A percentile compares a stretch with the other conserved stretches of the same genome.
These are phyloP conservation scores for Zoanthus sociatus DNA, from an alignment of 92 coral and sea anemone genomes.

Conservation along the genomic window DNA sequence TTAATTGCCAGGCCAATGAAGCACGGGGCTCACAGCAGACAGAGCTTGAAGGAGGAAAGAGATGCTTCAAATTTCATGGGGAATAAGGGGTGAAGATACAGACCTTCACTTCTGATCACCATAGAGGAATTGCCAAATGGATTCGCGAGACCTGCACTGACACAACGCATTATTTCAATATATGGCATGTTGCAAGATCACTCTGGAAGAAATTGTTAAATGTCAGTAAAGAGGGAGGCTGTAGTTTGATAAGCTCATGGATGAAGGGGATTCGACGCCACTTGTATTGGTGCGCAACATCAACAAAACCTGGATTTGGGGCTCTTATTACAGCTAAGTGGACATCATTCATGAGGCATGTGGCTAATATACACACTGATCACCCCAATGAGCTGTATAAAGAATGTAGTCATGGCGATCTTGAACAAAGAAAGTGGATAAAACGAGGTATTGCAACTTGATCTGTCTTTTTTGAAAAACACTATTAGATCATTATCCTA, in stretches of 20 bases:
- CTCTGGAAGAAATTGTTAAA: not conserved
- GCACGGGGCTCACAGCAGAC: not conserved
- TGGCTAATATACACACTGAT: conserved; percentile 36
- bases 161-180: not conserved
- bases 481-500: too few species aligned
- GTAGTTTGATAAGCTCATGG: not conserved
- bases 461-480: too few species aligned
- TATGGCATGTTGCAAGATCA: conserved; percentile 20
- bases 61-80: not conserved
- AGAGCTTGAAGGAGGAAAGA: not conserved
- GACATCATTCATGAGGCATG: conserved; percentile 48
- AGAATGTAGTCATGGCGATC: conserved; percentile 18
- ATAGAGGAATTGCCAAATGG: not conserved
- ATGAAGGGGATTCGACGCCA: conserved; percentile 41
- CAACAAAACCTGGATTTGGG: conserved; percentile 27
- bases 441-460: conserved; percentile 20
- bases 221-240: not conserved
- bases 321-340: conserved; percentile 40
- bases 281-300: conserved; percentile 47
- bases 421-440: conserved; percentile 44
- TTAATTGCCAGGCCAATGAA: not conserved
- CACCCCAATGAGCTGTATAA: conserved; percentile 25
- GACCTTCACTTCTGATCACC: not conserved
- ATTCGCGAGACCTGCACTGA: not conserved
- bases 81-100: not conserved